A percentile compares a stretch with the other conserved stretches of the same genome.
Conservation (phyloP, 2,797 vertebrate genomes). For the Melanotaenia maccullochi region DNA sequence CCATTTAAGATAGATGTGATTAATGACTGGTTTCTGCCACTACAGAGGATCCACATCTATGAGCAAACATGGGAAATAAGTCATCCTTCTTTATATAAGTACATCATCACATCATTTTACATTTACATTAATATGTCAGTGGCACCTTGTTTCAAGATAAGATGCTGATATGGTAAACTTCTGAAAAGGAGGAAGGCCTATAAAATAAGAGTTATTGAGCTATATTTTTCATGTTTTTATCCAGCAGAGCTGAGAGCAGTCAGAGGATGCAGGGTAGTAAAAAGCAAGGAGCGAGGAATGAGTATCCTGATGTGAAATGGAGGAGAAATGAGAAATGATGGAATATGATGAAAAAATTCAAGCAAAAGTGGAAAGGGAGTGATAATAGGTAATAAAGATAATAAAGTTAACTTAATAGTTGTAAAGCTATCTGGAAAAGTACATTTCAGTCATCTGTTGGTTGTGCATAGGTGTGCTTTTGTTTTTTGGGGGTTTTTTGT, state of each 20-base stretch:
- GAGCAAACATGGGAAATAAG: conserved; percentile 10
- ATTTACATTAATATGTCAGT: conserved; percentile 10
- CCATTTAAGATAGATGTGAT: conserved; percentile 43
- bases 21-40: conserved; percentile 37
- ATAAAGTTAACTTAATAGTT: conserved; percentile 18
- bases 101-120: conserved; percentile 26
- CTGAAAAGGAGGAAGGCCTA: conserved; percentile 25
- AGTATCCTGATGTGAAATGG: conserved; percentile 61
- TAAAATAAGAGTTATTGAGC: conserved; percentile 44
- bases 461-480: conserved; percentile 1
- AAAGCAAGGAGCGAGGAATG: conserved; percentile 49
- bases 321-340: conserved; percentile 46
- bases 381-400: conserved; percentile 24
- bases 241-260: conserved; percentile 46
- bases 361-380: conserved; percentile 38
- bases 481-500: conserved; percentile 2
- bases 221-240: conserved; percentile 50
- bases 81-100: conserved; percentile 3
- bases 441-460: conserved; percentile 12
- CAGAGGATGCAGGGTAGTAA: conserved; percentile 50
- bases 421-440: conserved; percentile 30
- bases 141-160: conserved; percentile 28
- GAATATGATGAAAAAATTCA: conserved; percentile 31
- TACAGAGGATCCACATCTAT: conserved; percentile 12
- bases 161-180: conserved; percentile 44